Conservation (phyloP, 2,113 vertebrate genomes). For the Halichoeres trimaculatus region DNA sequence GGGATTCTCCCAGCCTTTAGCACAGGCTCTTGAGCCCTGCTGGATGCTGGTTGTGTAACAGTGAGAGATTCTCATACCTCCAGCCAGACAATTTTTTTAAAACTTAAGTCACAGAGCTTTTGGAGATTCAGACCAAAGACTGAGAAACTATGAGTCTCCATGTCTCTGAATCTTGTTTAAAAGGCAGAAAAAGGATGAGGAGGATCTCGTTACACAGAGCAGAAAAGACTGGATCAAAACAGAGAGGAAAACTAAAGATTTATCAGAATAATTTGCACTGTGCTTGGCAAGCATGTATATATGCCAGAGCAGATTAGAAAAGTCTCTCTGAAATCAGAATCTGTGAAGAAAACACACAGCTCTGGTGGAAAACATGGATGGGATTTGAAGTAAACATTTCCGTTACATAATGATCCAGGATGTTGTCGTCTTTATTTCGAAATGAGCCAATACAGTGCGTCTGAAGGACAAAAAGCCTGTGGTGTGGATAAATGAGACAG, state of each 20-base stretch:
- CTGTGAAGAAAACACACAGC: slow-evolving; percentile 12
- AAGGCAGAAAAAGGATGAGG: slow-evolving; percentile 18
- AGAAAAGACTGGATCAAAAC: slow-evolving; percentile 33
- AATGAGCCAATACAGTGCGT: slow-evolving; percentile 18
- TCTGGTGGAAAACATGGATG: slow-evolving; percentile 18
- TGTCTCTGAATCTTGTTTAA: slow-evolving; percentile 48
- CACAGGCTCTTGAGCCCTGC: slow-evolving; percentile 27
- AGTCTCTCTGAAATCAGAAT: slow-evolving; percentile 26
- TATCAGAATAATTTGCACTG: slow-evolving; percentile 29
- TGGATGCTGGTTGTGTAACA: slow-evolving; percentile 66
- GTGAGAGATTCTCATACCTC: slow-evolving; percentile 33
- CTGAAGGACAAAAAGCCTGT: not conserved
- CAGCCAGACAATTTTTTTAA: slow-evolving; percentile 22
- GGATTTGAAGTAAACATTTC: slow-evolving; percentile 47
- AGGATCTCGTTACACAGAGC: slow-evolving; percentile 38
- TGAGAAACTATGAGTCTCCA: slow-evolving; percentile 39
- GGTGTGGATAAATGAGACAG: slow-evolving; percentile 25
- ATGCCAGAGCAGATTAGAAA: slow-evolving; percentile 30
- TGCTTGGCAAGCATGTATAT: slow-evolving; percentile 9
- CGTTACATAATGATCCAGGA: slow-evolving; percentile 60
- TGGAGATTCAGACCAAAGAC: slow-evolving; percentile 50
- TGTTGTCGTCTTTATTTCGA: slow-evolving; percentile 44
- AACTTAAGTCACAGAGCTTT: slow-evolving; percentile 53
- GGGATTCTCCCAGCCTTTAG: slow-evolving; percentile 58
- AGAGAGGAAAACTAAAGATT: slow-evolving; percentile 21